Evolutionary conservation across 2,888 invertebrate genomes (phyloP), one percentile per base, ranked within the genome.

Genomic region (Linnaemya tessellans): DNA sequence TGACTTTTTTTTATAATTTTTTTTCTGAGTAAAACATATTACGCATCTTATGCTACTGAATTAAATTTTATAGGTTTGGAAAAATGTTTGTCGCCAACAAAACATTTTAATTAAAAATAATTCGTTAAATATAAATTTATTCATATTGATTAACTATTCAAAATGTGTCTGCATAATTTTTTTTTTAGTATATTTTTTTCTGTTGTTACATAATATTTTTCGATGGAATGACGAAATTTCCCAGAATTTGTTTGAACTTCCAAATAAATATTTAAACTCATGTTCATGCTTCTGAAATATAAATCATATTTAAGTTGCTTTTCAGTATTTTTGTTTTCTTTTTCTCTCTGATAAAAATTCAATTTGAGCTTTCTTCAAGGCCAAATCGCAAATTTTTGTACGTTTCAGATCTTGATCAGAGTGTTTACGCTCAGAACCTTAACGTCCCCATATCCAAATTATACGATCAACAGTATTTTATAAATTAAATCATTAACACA

Each of bases 311-410:
- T 49, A 25, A 51, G 49, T 78, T 46, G 20, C 20, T 41, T 58
- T 65, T 38, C n/a, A 7, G 22, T 3, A 18, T 13, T 2, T 58
- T 13, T 11, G 30, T 3, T 25, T 25, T 56, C 25, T 56, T 22
- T 22, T 35, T 38, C 30, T 60, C n/a, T 30, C 10, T 35, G 60
- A 78, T 38, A 68, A 60, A 77, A 58, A 30, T 41, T 7, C 41
- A 70, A 38, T 73, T 80, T 41, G 46, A 18, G 58, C 18, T 60
- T 38, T 49, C n/a, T 74, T 49, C 65, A 80, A 80, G 73, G 73
- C 41, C 43, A 49, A 74, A 58, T 25, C 38, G 58, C 9, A 35
- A 35, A 13, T 49, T 43, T 22, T 43, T 22, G 25, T 65, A 30
- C 18, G 25, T 65, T 78, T 70, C 22, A 20, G 41, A 30, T 64